These are phyloP conservation scores for Lycopodina hypogea DNA, from an alignment of 37 sponge, comb jelly and placozoan species.

Conservation along the genomic window DNA sequence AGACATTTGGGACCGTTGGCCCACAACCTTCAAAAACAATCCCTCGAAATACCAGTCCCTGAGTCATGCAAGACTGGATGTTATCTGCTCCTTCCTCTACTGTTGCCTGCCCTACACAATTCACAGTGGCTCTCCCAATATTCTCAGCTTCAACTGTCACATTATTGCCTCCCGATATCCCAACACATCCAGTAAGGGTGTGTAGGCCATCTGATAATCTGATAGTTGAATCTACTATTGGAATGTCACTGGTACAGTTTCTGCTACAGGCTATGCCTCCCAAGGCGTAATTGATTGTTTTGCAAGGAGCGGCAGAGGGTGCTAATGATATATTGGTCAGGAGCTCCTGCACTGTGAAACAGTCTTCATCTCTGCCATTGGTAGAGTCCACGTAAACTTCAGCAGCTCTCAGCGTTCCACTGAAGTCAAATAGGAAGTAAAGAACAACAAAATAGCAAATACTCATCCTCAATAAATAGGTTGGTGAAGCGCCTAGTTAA, in stretches of 20 bases:
- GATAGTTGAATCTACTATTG: neutral
- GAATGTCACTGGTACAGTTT: neutral
- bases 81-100: conserved; percentile 16
- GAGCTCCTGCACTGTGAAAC: conserved; percentile 15
- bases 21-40: conserved; percentile 65
- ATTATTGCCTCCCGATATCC: conserved; percentile 10
- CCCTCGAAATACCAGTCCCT: conserved; percentile 44
- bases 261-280: neutral
- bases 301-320: neutral
- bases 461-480: too few relatives aligned
- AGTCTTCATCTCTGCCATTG: conserved; percentile 35
- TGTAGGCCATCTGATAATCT: conserved; percentile 17
- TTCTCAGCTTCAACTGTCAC: conserved; percentile 43
- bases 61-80: conserved; percentile 11
- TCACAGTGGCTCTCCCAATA: conserved; percentile 20
- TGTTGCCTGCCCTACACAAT: conserved; percentile 32
- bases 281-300: conserved; percentile 28
- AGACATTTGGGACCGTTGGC: conserved; percentile 45
- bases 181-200: conserved; percentile 3
- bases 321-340: neutral
- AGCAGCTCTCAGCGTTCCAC: neutral
- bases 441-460: too few relatives aligned
- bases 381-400: conserved; percentile 33
- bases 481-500: too few relatives aligned
- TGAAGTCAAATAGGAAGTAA: neutral